Base-by-base conservation (phyloP, 2,888 invertebrate genomes). In the Nomada ruficornis region DNA sequence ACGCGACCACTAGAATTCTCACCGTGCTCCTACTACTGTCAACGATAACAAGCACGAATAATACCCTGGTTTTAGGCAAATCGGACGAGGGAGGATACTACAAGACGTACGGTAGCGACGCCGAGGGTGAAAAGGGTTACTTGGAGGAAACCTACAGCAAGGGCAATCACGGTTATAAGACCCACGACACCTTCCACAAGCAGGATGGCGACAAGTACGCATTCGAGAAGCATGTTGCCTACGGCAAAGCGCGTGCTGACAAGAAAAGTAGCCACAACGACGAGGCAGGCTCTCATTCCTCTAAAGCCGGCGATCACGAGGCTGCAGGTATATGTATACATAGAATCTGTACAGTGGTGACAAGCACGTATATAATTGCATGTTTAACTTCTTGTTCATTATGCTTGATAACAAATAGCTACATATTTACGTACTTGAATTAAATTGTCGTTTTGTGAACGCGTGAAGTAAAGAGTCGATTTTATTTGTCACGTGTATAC, bases 151-250 rank as follows among this genome's bases (percentile, higher is more conserved):
- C 95, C 90, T 94, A 95, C 59, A 96, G 96, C 81, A 96, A 96
- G 65, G 96, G 96, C 42, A 96, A 96, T 91, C 96, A 96, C 86
- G 96, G 97, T 0, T 97, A 97, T 94, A 96, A 96, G 92, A 96
- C 96, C 88, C 96, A 95, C 89, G 97, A 96, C 93, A 96, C 96
- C 69, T 97, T 94, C 94, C 96, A 96, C 94, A 96, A 96, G 93
- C 96, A 96, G 91, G 96, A 96, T 54, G 96, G 96, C 0, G 96
- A 97, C 93, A 95, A 96, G 90, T 96, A 96, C 92, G 97, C 96
- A 86, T 96, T 96, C 88, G 96, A 96, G 91, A 95, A 96, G 90
- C 95, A 96, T 90, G 95, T 96, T 62, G 95, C 96, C 68, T 96
- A 94, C 90, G 96, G 97, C 1, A 94, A 94, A 62, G 95, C 86